Evolutionary conservation across 2,113 vertebrate genomes (phyloP).

Genomic region (Thymallus thymallus): DNA sequence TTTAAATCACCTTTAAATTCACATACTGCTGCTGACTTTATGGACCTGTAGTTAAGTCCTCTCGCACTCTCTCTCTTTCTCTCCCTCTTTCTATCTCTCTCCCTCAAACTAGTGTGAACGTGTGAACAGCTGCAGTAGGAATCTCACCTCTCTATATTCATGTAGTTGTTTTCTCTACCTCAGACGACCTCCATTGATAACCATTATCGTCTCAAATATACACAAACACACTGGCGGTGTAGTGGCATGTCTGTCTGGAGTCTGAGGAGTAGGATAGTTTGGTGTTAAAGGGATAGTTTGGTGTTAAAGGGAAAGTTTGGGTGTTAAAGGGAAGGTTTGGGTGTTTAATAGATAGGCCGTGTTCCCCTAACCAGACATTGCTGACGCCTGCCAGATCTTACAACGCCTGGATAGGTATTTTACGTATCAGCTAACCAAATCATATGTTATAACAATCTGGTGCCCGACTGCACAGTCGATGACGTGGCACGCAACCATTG

Average conservation of each 20-base stretch:
- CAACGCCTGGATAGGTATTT: no score
- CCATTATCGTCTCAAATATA: constrained; percentile 8
- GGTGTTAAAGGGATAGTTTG: no score
- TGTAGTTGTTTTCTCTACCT: not conserved
- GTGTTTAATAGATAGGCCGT: no score
- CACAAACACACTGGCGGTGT: constrained; percentile 4
- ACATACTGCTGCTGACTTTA: constrained; percentile 3
- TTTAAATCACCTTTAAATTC: not conserved
- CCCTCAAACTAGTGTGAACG: constrained; percentile 54
- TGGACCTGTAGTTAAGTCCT: constrained; percentile 12
- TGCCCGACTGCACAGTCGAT: no score
- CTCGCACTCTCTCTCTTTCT: not conserved
- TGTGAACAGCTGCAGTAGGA: constrained; percentile 57
- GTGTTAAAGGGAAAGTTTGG: no score
- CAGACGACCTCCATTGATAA: not conserved
- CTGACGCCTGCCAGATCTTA: no score
- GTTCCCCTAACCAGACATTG: no score
- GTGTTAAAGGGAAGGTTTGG: no score
- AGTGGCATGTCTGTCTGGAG: not conserved
- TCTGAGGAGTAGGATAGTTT: constrained; percentile 1
- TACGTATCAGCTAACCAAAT: no score
- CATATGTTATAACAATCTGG: no score
- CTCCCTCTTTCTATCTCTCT: constrained; percentile 11
- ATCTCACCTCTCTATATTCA: constrained; percentile 33
- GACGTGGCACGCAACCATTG: no score